Evolutionary conservation across 1,140 invertebrate genomes (phyloP).

Genomic region (Drosophila ananassae): DNA sequence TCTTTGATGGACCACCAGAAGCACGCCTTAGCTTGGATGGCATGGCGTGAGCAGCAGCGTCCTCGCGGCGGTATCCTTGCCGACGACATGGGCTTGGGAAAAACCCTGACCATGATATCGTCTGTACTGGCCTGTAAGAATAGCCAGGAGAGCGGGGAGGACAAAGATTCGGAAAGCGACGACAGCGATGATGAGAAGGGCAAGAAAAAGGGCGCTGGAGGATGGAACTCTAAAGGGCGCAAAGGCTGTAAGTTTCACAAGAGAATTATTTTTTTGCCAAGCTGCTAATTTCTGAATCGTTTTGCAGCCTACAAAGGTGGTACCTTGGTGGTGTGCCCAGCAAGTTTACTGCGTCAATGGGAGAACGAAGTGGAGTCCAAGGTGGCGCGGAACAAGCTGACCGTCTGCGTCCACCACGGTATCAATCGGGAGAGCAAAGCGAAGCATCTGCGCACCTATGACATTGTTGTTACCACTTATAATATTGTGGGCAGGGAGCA

Average conservation of each 20-base stretch:
- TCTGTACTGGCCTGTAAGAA: slow-evolving; percentile 86
- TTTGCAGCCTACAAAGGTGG: slow-evolving; percentile 85
- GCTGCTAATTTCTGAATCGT: neutral
- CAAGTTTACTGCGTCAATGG: slow-evolving; percentile 94
- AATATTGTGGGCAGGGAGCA: slow-evolving; percentile 87
- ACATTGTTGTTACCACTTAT: slow-evolving; percentile 93
- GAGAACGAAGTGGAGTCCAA: slow-evolving; percentile 90
- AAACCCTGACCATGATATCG: slow-evolving; percentile 96
- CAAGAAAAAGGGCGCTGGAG: slow-evolving; percentile 50
- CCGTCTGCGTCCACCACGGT: slow-evolving; percentile 92
- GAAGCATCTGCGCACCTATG: slow-evolving; percentile 86
- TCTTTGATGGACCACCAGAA: slow-evolving; percentile 94
- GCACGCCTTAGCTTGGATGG: slow-evolving; percentile 93
- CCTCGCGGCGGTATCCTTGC: slow-evolving; percentile 93
- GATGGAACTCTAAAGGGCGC: slow-evolving; percentile 74
- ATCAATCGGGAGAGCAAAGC: slow-evolving; percentile 88
- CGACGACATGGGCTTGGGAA: slow-evolving; percentile 97
- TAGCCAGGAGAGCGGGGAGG: slow-evolving; percentile 51
- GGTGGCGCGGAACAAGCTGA: slow-evolving; percentile 86
- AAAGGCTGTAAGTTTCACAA: slow-evolving; percentile 66
- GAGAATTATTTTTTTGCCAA: neutral
- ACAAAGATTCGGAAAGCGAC: slow-evolving; percentile 12
- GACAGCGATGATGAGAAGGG: slow-evolving; percentile 70
- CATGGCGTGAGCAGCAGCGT: slow-evolving; percentile 93
- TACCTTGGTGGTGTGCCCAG: slow-evolving; percentile 95